Evolutionary conservation across 2,888 invertebrate genomes (phyloP), one percentile per base, ranked within the genome.

Genomic region (Lasioglossum lativentre): DNA sequence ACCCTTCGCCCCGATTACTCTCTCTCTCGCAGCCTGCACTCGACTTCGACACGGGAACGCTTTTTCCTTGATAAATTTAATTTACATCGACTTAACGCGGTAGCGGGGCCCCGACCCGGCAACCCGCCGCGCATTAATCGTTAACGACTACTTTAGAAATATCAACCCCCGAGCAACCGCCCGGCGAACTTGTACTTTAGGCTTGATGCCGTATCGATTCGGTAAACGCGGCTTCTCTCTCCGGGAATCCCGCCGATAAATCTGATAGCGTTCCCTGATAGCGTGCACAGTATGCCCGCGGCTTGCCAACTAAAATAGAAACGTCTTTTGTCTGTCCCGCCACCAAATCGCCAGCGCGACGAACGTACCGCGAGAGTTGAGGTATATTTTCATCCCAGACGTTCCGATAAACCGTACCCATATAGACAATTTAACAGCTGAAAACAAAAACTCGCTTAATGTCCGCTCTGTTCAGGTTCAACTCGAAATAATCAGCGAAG

Each of bases 11-110:
- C 68, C 78, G 84, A 89, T 89, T 82, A 80, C 88, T 82, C 71
- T 66, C 77, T 71, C 81, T 66, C 77, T 71, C 81, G 66, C 34
- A 68, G 80, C 74, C 86, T 80, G 78, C 75, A 80, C 89, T 79
- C 79, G 80, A 73, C 84, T 85, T 80, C 80, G 87, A 90, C 90
- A 89, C 81, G 90, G 74, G 82, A 90, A 90, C 82, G 90, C 90
- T 90, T 88, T 90, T 88, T 88, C 89, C 88, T 78, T 89, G 89
- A 90, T 90, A 90, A 90, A 90, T 90, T 89, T 87, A 89, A 90
- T 90, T 89, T 89, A 89, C 87, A 87, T 89, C 87, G 85, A 81
- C 80, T 84, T 85, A 88, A 90, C 89, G 85, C 75, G 52, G 27
- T 2, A 5, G 30, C 70, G 45, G 70, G 38, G 78, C 79, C 78